Evolutionary conservation across 2,888 invertebrate species (phyloP).

Genomic region (Eristalis arbustorum): DNA sequence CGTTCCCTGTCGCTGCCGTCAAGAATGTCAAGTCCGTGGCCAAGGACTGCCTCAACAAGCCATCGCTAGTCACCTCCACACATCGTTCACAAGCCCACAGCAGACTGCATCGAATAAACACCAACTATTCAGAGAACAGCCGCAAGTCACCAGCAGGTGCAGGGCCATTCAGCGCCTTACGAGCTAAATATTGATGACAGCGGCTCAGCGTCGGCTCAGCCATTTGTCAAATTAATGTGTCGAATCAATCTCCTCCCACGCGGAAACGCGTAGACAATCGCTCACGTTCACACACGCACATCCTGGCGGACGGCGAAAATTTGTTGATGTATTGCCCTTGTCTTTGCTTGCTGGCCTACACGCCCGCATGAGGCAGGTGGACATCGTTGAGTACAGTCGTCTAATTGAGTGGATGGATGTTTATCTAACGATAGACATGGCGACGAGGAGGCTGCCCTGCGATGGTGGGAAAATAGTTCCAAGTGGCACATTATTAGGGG

Average conservation of each 20-base stretch:
- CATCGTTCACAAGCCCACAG: not conserved
- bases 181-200: slow-evolving; percentile 1
- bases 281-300: not conserved
- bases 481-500: not conserved
- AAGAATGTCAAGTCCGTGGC: not conserved
- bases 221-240: slow-evolving; percentile 17
- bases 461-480: not conserved
- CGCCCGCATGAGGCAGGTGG: not conserved
- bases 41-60: too few relatives aligned
- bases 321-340: slow-evolving; percentile 16
- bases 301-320: not conserved
- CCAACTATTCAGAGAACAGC: not conserved
- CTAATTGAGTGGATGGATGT: not conserved
- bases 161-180: not conserved
- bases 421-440: not conserved
- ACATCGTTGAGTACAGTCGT: not conserved
- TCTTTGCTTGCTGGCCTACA: not conserved
- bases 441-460: not conserved
- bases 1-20: not conserved
- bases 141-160: not conserved
- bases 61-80: too few relatives aligned
- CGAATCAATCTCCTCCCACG: slow-evolving; percentile 16
- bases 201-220: not conserved
- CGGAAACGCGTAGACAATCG: not conserved
- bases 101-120: not conserved